Conservation (phyloP, 2,113 vertebrate genomes). For the Anolis sagrei region DNA sequence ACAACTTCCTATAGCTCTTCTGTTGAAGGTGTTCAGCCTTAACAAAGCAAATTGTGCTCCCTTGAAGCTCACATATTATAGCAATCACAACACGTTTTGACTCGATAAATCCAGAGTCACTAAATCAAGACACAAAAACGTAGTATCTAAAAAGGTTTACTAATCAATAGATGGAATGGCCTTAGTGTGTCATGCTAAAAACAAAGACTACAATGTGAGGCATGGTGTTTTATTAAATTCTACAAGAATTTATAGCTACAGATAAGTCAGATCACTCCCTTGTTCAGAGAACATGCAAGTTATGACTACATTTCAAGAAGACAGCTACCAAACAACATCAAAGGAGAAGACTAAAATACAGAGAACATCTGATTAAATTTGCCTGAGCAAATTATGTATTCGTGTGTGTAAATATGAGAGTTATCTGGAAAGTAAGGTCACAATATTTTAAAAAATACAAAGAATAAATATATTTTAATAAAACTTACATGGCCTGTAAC, state of each 20-base stretch:
- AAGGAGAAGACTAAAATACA: neutral
- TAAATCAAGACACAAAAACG: neutral
- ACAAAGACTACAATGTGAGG: neutral
- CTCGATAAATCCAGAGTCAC: neutral
- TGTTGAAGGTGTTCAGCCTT: neutral
- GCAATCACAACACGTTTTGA: neutral
- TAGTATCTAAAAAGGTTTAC: neutral
- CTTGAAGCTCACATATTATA: neutral
- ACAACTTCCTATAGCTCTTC: neutral
- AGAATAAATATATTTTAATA: no score
- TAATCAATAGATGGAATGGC: neutral
- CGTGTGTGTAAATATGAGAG: no score
- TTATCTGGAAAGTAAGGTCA: no score
- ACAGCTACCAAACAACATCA: neutral
- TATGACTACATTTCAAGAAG: neutral
- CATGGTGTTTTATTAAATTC: neutral
- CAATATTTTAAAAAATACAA: no score
- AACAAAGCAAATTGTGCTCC: neutral
- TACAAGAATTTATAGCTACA: neutral
- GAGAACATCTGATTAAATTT: neutral
- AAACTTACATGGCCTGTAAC: no score
- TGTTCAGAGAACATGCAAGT: neutral
- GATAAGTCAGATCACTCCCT: neutral
- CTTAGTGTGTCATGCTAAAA: neutral
- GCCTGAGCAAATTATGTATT: neutral